Percentiles rank a stretch among this genome's conserved stretches.
Conservation (phyloP, 64 coral and sea anemone genomes). For the Actinia tenebrosa region DNA sequence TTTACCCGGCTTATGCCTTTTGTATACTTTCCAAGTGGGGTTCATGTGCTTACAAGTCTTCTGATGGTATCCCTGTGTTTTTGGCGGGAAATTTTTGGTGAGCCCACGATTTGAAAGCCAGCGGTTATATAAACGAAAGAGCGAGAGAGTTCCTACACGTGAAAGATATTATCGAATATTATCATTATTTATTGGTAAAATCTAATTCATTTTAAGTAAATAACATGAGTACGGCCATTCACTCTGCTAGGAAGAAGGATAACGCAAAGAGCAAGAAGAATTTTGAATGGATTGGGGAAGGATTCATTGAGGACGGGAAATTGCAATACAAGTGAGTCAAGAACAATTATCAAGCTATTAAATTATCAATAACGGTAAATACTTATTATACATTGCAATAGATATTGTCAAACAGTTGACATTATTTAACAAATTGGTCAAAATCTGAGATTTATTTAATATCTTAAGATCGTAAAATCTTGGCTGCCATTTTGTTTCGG, state of each 20-base stretch:
- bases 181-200: too few relatives aligned
- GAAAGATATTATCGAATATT: background rate
- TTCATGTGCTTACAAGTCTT: background rate
- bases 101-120: background rate
- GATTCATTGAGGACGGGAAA: conserved; percentile 40
- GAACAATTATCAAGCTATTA: background rate
- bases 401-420: background rate
- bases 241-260: background rate
- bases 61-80: background rate
- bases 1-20: too few relatives aligned
- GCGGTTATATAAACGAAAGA: background rate
- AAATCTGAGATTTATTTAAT: background rate
- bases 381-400: background rate
- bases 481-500: background rate
- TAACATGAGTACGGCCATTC: background rate
- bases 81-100: background rate
- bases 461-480: background rate
- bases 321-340: conserved; percentile 41
- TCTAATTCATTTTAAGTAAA: too few relatives aligned
- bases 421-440: too few relatives aligned
- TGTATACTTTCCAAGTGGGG: too few relatives aligned
- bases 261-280: background rate
- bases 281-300: conserved; percentile 60
- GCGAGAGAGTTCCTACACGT: background rate
- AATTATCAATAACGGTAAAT: background rate